phyloP scores from a whole-genome alignment of 2,888 invertebrate genomes.

The Camptogramma bilineatum region DNA sequence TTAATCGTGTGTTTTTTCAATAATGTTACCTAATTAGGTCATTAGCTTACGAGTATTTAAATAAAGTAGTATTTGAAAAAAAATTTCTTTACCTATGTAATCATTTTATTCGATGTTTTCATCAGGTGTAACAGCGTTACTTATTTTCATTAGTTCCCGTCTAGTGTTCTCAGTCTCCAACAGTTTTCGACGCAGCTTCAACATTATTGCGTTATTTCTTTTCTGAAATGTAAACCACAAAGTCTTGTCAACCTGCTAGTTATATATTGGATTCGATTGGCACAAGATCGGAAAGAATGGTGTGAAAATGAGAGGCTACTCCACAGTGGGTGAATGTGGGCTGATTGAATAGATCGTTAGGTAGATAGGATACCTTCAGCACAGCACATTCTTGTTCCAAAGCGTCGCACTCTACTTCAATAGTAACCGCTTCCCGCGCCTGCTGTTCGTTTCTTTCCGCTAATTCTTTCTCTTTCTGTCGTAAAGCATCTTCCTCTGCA shows the following conservation, averaged over 20 bases:
- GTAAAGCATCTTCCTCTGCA: constrained; percentile 53
- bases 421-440: constrained; percentile 50
- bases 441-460: constrained; percentile 56
- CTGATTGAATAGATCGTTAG: too few species aligned
- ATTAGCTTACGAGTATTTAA: constrained; percentile 22
- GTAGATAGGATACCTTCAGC: constrained; percentile 57
- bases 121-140: constrained; percentile 8
- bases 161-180: constrained; percentile 68
- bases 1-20: constrained; percentile 25
- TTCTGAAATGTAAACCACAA: constrained; percentile 60
- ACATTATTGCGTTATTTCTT: constrained; percentile 77
- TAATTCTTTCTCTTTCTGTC: constrained; percentile 54
- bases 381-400: constrained; percentile 70
- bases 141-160: constrained; percentile 56
- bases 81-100: not conserved
- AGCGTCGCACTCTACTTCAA: constrained; percentile 62
- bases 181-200: constrained; percentile 70
- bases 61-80: too few species aligned
- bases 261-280: too few species aligned
- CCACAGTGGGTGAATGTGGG: too few species aligned
- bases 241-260: not conserved
- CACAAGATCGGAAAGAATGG: too few species aligned
- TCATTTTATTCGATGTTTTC: constrained; percentile 25
- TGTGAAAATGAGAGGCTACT: too few species aligned
- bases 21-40: too few species aligned